Percentiles rank a stretch among this genome's conserved stretches.
phyloP scores from a whole-genome alignment of 92 coral and sea anemone genomes.

The Desmophyllum pertusum region DNA sequence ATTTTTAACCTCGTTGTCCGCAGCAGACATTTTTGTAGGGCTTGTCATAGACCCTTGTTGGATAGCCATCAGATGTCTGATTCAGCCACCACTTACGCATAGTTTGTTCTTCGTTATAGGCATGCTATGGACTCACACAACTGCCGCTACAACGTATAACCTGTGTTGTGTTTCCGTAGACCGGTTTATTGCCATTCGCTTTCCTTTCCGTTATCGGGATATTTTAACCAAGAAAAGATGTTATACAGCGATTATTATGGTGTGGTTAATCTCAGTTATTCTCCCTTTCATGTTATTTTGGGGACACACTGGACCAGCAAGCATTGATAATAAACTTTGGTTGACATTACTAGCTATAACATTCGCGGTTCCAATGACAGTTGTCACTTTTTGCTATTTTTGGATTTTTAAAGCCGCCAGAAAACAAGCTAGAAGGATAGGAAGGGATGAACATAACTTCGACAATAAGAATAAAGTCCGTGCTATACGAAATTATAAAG shows the following conservation, averaged over 20 bases:
- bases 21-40: constrained; percentile 14
- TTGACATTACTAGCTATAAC: background rate
- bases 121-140: background rate
- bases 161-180: background rate
- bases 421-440: too few species aligned
- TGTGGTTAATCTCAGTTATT: background rate
- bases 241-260: background rate
- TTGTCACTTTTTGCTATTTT: background rate
- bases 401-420: background rate
- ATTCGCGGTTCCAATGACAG: background rate
- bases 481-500: too few species aligned
- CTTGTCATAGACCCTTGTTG: constrained; percentile 6
- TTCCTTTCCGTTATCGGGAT: constrained; percentile 8
- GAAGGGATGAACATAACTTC: too few species aligned
- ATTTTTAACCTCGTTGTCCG: background rate
- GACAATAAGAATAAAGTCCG: too few species aligned
- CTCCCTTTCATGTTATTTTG: background rate
- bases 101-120: background rate
- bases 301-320: background rate
- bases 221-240: constrained; percentile 5
- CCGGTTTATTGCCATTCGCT: background rate
- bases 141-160: background rate
- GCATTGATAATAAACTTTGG: background rate
- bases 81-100: background rate
- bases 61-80: background rate